Conservation (phyloP, 1,140 invertebrate genomes). For the Armadillidium nasatum region DNA sequence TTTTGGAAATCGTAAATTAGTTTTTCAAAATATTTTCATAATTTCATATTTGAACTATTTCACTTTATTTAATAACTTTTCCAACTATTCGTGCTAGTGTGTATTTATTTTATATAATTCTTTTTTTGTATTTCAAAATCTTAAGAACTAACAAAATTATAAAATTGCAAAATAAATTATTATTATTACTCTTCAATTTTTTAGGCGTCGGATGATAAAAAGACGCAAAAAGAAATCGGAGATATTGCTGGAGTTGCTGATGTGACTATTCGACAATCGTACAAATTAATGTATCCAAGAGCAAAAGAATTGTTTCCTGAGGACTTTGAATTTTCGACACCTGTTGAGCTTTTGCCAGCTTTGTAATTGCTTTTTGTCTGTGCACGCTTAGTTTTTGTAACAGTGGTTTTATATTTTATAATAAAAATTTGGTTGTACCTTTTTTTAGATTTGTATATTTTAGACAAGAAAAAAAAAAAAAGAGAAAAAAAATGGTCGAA, state of each 20-base stretch:
- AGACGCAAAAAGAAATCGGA: conserved; percentile 95
- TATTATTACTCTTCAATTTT: conserved; percentile 26
- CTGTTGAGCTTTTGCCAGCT: conserved; percentile 88
- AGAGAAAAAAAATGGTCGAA: no score
- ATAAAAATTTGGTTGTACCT: background rate
- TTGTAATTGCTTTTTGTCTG: conserved; percentile 29
- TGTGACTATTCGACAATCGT: conserved; percentile 95
- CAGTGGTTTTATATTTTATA: background rate
- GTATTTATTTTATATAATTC: no score
- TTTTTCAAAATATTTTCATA: no score
- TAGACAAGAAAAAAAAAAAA: no score
- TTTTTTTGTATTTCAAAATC: no score
- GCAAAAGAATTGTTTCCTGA: conserved; percentile 88
- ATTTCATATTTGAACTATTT: no score
- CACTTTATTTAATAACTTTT: no score
- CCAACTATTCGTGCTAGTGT: no score
- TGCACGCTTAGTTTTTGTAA: background rate
- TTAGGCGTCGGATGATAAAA: conserved; percentile 88
- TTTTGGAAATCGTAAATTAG: no score
- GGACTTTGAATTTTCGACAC: conserved; percentile 92
- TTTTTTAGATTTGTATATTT: no score
- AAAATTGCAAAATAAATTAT: no score
- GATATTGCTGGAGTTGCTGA: conserved; percentile 97
- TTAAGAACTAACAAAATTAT: no score
- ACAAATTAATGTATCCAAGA: conserved; percentile 94